Base-by-base conservation (phyloP, 1,140 invertebrate species). In the Drosophila ogumai region DNA sequence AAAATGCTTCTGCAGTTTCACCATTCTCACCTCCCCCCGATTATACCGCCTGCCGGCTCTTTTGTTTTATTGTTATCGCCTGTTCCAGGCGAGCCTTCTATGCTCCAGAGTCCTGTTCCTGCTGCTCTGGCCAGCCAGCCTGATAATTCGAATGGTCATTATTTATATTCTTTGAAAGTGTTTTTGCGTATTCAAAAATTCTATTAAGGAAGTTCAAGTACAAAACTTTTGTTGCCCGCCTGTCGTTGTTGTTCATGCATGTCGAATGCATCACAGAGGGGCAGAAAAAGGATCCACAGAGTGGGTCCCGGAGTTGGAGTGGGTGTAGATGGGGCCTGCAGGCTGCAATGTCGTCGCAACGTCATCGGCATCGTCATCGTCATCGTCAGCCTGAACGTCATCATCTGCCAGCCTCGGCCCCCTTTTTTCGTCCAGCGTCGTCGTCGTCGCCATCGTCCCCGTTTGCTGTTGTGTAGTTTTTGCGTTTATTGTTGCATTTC, bases 111-210 rank as follows among this genome's bases (percentile, higher is more conserved):
- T 50, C 15, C n/a, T 12, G 32, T 17, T 65, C 57, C 58, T 34
- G 12, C 19, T 12, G 19, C 40, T 38, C 40, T 50, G 19, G 17
- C 44, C 28, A 41, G 40, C 58, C 44, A 61, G 80, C 68, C 79
- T 88, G 85, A 88, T 88, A 90, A 90, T 90, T 90, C 81, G 75
- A 90, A 85, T 82, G 67, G 87, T 82, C 86, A 90, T 90, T 90
- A 90, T 90, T 90, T 90, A 90, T 90, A 90, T 91, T 90, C 86
- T 86, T 90, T 90, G 86, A 90, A 91, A 91, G 86, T 90, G 86
- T 90, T 90, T 88, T 90, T 91, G 81, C 87, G 79, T 90, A 90
- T 90, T 90, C 86, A 90, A 90, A 90, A 90, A 90, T 90, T 90
- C 86, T 90, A 90, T 91, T 90, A 90, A 90, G 87, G 86, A 90